Percentiles rank a stretch among this genome's conserved stretches.
phyloP scores from a whole-genome alignment of 2,113 vertebrate species.

The Cairina moschata region DNA sequence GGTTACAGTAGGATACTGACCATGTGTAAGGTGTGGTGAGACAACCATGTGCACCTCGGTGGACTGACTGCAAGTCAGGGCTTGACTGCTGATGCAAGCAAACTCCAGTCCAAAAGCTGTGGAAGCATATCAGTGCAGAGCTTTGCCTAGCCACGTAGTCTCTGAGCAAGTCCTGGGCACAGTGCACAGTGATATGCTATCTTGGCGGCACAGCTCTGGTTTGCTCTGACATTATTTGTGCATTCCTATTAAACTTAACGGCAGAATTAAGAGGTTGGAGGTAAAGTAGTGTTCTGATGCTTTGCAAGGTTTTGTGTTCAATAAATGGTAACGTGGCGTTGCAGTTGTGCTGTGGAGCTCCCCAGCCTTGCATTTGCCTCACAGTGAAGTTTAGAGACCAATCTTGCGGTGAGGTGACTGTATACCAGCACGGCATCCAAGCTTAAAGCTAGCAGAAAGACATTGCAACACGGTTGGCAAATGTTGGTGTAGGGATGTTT shows the following conservation, averaged over 20 bases:
- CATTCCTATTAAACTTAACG: background rate
- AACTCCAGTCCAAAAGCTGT: background rate
- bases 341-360: background rate
- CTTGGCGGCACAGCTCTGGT: background rate
- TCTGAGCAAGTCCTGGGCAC: background rate
- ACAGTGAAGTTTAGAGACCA: background rate
- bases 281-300: background rate
- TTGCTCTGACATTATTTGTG: background rate
- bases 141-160: background rate
- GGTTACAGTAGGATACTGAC: background rate
- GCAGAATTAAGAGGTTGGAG: background rate
- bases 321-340: background rate
- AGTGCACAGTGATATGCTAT: accelerated
- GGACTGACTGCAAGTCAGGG: background rate
- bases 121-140: background rate
- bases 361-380: background rate
- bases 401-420: background rate
- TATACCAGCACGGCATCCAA: background rate
- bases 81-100: background rate
- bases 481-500: background rate
- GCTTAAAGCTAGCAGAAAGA: conserved; percentile 5
- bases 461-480: conserved; percentile 22
- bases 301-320: background rate
- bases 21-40: background rate
- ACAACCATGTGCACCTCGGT: background rate